Percentiles rank a stretch among this genome's conserved stretches.
Evolutionary conservation across 2,888 invertebrate genomes (phyloP).

Genomic region (Mythimna vitellina): DNA sequence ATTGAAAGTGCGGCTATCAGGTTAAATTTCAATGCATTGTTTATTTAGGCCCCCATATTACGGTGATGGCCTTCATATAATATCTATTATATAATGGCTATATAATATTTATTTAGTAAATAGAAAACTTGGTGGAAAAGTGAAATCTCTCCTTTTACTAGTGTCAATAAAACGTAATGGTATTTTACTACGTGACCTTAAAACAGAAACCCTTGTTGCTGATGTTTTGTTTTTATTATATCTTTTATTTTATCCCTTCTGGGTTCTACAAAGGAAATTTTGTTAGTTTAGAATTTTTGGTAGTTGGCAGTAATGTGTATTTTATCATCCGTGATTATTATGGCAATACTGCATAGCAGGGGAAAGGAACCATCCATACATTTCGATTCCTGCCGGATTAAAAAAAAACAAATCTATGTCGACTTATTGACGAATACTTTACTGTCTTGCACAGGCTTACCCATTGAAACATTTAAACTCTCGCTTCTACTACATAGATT

Average conservation of each 20-base stretch:
- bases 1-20: slow-evolving; percentile 11
- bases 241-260: not conserved
- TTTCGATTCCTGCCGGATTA: not conserved
- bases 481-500: not conserved
- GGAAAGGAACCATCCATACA: not conserved
- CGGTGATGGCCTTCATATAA: not conserved
- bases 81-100: not conserved
- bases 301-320: not conserved
- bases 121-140: slow-evolving; percentile 11
- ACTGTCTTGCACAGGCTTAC: not conserved
- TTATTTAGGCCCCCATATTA: slow-evolving; percentile 9
- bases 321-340: not conserved
- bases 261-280: not conserved
- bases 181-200: slow-evolving; percentile 6
- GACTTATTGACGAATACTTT: not conserved
- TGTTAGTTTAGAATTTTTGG: not conserved
- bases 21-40: slow-evolving; percentile 11
- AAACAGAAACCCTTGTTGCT: not conserved
- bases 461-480: not conserved
- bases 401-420: not conserved
- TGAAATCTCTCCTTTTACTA: slow-evolving; percentile 10
- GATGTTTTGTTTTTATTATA: slow-evolving; percentile 10
- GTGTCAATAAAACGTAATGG: slow-evolving; percentile 15
- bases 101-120: slow-evolving; percentile 15
- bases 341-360: not conserved